Conservation (phyloP, 1,140 invertebrate species). For the Pachypsylla venusta region DNA sequence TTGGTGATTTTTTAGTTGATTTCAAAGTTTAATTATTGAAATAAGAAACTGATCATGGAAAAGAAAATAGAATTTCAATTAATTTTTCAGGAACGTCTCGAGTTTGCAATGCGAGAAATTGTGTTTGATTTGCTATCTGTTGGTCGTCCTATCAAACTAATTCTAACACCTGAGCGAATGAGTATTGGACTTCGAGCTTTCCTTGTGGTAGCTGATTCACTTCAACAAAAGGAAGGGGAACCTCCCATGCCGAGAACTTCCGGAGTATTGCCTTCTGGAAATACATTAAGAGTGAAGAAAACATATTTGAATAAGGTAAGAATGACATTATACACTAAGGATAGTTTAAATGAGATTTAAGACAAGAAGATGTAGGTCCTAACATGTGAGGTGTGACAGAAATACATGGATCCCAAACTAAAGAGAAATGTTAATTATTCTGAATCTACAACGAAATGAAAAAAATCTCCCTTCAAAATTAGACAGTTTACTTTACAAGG, state of each 20-base stretch:
- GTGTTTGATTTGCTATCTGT: slow-evolving; percentile 96
- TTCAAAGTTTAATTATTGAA: no score
- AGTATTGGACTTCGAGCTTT: slow-evolving; percentile 94
- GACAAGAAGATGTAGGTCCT: not conserved
- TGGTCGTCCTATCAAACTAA: slow-evolving; percentile 83
- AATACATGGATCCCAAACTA: no score
- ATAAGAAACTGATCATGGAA: no score
- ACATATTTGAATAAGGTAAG: slow-evolving; percentile 78
- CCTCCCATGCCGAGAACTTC: slow-evolving; percentile 94
- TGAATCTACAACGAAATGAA: no score
- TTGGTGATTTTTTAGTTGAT: no score
- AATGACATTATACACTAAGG: no score
- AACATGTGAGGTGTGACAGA: no score
- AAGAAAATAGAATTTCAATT: no score
- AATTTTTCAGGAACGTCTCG: slow-evolving; percentile 76
- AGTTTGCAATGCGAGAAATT: slow-evolving; percentile 98
- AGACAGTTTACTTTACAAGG: no score
- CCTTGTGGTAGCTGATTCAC: slow-evolving; percentile 91
- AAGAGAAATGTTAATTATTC: no score
- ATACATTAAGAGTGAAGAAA: slow-evolving; percentile 87
- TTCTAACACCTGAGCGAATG: slow-evolving; percentile 94
- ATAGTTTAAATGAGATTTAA: slow-evolving; percentile 2
- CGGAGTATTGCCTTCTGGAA: slow-evolving; percentile 83
- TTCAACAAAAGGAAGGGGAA: slow-evolving; percentile 97
- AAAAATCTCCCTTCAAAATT: no score